A percentile compares a stretch with the other conserved stretches of the same genome.
Evolutionary conservation across 2,797 vertebrate genomes (phyloP).

Genomic region (Falco naumanni): DNA sequence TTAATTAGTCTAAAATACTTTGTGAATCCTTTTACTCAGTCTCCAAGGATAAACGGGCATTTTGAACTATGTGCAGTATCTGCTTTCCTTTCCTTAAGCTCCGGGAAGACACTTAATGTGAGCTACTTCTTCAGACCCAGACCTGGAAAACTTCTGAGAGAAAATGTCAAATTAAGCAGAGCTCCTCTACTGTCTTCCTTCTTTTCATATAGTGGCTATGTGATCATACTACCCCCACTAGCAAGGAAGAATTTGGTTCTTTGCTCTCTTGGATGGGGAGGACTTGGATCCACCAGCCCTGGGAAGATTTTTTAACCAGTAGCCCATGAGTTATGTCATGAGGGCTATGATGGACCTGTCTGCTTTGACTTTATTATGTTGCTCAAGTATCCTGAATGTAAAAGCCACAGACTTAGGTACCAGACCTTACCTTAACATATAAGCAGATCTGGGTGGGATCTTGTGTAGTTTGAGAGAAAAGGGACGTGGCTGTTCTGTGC

Average conservation of each 20-base stretch:
- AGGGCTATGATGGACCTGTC: not conserved
- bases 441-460: not conserved
- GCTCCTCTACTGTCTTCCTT: not conserved
- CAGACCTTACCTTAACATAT: not conserved
- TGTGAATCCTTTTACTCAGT: not conserved
- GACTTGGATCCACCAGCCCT: not conserved
- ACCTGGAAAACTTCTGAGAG: not conserved
- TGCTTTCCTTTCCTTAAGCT: not conserved
- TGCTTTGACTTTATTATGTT: not conserved
- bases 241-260: not conserved
- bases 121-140: not conserved
- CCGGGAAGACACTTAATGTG: not conserved
- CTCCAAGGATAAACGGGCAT: not conserved
- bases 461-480: not conserved
- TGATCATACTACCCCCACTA: not conserved
- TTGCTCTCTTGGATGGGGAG: not conserved
- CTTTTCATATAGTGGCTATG: not conserved
- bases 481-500: not conserved
- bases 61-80: not conserved
- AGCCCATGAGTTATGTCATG: not conserved
- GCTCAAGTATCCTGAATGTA: not conserved
- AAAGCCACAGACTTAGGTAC: not conserved
- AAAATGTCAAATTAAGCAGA: not conserved
- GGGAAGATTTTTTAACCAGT: not conserved
- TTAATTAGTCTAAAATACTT: not conserved